These are phyloP conservation scores for Hetaerina americana DNA, from an alignment of 1,140 invertebrate species.

Conservation along the genomic window DNA sequence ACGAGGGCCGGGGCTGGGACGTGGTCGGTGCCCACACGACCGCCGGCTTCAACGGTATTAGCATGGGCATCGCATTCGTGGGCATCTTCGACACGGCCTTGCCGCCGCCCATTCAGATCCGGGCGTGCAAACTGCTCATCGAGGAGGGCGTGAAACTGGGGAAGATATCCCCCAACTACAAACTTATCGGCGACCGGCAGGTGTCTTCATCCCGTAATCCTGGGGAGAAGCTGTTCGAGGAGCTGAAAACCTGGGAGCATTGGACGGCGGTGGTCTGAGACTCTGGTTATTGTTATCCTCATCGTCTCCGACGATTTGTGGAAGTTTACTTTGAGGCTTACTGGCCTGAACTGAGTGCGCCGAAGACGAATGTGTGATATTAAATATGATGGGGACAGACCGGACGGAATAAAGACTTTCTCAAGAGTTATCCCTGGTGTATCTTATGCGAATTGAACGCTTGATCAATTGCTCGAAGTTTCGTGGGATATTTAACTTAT, in stretches of 20 bases:
- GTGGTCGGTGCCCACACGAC: slow-evolving; percentile 47
- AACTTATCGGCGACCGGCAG: slow-evolving; percentile 25
- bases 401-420: too few species aligned
- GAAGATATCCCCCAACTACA: slow-evolving; percentile 29
- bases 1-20: slow-evolving; percentile 60
- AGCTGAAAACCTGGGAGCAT: not conserved
- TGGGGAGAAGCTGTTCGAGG: not conserved
- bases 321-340: too few species aligned
- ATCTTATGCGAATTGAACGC: too few species aligned
- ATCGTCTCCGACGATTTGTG: too few species aligned
- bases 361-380: too few species aligned
- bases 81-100: slow-evolving; percentile 23
- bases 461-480: too few species aligned
- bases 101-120: slow-evolving; percentile 10
- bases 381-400: too few species aligned
- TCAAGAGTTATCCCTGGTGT: too few species aligned
- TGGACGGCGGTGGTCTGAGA: not conserved
- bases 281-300: too few species aligned
- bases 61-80: slow-evolving; percentile 28
- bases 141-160: slow-evolving; percentile 12
- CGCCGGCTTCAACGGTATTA: slow-evolving; percentile 25
- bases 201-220: not conserved
- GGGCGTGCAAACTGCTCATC: slow-evolving; percentile 14
- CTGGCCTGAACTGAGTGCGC: too few species aligned
- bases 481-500: too few species aligned